These are phyloP conservation scores for Phylloscopus whistleri DNA, from an alignment of 2,113 vertebrate genomes.

Conservation along the genomic window DNA sequence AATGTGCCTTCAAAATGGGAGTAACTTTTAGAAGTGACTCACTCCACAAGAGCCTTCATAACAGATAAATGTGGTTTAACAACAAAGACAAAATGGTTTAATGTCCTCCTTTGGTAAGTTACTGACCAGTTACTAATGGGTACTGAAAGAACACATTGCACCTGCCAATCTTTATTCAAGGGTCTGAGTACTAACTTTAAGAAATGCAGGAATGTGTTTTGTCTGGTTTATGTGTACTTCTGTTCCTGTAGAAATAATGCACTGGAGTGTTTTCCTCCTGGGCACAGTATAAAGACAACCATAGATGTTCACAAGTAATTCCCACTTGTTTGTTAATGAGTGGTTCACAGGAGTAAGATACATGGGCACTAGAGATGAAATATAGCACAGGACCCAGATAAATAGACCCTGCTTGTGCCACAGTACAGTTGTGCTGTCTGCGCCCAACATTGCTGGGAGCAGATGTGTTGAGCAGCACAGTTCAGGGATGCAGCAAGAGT, in stretches of 20 bases:
- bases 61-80: neutral
- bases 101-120: neutral
- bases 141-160: neutral
- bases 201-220: neutral
- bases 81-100: neutral
- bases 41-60: neutral
- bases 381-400: neutral
- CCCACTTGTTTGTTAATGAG: neutral
- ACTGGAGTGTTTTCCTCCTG: neutral
- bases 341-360: neutral
- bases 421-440: neutral
- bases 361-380: neutral
- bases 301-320: neutral
- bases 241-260: neutral
- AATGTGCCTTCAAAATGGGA: neutral
- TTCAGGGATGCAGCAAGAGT: neutral
- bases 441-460: neutral
- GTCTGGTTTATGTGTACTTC: neutral
- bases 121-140: neutral
- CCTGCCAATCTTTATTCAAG: neutral
- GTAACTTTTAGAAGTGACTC: neutral
- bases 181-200: neutral
- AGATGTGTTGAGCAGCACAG: neutral
- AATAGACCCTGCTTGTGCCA: neutral
- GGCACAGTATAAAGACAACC: neutral